Evolutionary conservation across 2,113 vertebrate genomes (phyloP), one percentile per base, ranked within the genome.

Genomic region (Agapornis roseicollis): DNA sequence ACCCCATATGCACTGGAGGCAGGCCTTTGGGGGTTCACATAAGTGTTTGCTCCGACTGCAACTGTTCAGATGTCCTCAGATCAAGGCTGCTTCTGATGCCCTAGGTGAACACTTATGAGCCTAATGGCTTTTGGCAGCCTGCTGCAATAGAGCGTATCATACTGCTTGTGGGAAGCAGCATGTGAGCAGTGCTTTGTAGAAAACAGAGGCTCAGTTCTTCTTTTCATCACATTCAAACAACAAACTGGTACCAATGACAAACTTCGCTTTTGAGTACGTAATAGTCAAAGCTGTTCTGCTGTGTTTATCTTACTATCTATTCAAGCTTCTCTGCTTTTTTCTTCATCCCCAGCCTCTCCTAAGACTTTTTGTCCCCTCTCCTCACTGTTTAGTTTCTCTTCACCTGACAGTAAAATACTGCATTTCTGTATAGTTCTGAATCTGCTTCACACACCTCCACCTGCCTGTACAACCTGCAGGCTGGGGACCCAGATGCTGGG

Each of bases 81-180:
- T 72, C 27, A 39, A 49, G 74, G 27, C 76, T 3, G 4, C 16
- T 22, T 47, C 55, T 60, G 22, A 16, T 76, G 27, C 93, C n/a
- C 52, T 0, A 0, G 3, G 37, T 0, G 0, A 73, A 47, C 2
- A 1, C 28, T 20, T 61, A 14, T 15, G 35, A 68, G 15, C 47
- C 14, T 33, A n/a, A 20, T 41, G n/a, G 24, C 31, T 87, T 85
- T 72, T 81, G 81, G 66, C 55, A 78, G 63, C 19, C 8, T 4
- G 22, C 50, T 70, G 20, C 2, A 2, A 61, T 70, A 39, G 39
- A 80, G 24, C 23, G 8, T 0, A 0, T 31, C 0, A 0, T 13
- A 25, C 77, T 81, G 46, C 27, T 46, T 1, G 1, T 2, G 10
- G 53, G 56, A 81, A 55, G 33, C 20, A n/a, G 7, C 4, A 1